Base-by-base conservation (phyloP, 2,888 invertebrate species). In the Aporophyla lueneburgensis region DNA sequence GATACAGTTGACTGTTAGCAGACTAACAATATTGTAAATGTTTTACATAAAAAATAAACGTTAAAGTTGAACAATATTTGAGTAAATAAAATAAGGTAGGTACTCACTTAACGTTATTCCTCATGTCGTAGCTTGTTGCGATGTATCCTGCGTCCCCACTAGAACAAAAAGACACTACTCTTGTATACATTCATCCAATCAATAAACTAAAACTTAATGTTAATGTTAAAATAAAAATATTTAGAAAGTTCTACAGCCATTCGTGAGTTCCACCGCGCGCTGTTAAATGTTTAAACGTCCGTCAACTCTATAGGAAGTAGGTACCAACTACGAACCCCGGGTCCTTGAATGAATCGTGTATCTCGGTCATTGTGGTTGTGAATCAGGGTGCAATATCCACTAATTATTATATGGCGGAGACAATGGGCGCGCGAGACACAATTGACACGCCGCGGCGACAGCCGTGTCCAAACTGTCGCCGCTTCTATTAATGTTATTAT, bases 31-130 rank as follows among this genome's bases (percentile, higher is more conserved):
- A 24, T 40, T 67, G 19, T 46, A 56, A 12, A 19, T 33, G 4
- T 59, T 14, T 33, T 19, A 21, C 14, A 21, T n/a, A 16, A 5
- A 49, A 51, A 54, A 27, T 33, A 19, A 33, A 33, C 43, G 49
- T 21, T 51, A 10, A 24, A 43, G 7, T 33, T 6, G 49, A 54
- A 61, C 5, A 71, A 53, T 58, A 49, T 46, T 59, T n/a, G 6
- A 49, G 24, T 33, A 58, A 54, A 61, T 40, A 74, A 61, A 10
- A 53, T 51, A 72, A 72, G 46, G n/a, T 80, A 95, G 49, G 40
- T 83, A 95, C 96, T 96, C 80, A 96, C 96, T 96, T 96, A 12
- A 91, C 93, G 87, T 94, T 96, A 87, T 95, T 95, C 84, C 95
- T 93, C 96, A 96, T 96, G 88, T 93, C 94, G 93, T 94, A 95